Base-by-base conservation (phyloP, 2,888 invertebrate genomes). In the Resseliella maxima region DNA sequence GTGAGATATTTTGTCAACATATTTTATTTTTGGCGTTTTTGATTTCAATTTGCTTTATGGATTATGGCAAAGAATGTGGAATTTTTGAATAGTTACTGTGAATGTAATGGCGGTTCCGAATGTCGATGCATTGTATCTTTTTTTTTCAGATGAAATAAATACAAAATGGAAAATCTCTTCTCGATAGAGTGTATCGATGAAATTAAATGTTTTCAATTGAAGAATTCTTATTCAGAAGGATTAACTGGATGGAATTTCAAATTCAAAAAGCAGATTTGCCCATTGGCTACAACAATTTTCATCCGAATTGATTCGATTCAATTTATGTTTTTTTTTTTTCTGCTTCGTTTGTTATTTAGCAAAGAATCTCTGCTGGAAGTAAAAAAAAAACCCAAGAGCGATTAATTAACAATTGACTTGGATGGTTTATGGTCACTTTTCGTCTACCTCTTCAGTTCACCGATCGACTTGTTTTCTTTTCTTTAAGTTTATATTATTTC, bases 371-470 rank as follows among this genome's bases (percentile, higher is more conserved):
- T n/a, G n/a, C n/a, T n/a, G n/a, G n/a, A n/a, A n/a, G n/a, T n/a
- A n/a, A n/a, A n/a, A n/a, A n/a, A 50, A 50, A 50, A 50, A 50
- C 3, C 21, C n/a, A n/a, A n/a, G n/a, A 31, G 15, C 72, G 72
- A 72, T 72, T 72, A 15, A 72, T 72, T 72, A 72, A 72, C 72
- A 72, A 72, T 72, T 72, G 72, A 72, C 72, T 72, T 72, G 21
- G 2, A 59, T 59, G 27, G 59, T 59, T 59, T 59, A 15, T 59
- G 59, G 59, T 27, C 59, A 59, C 5, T 72, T 15, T 31, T 72
- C 1, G 24, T 50, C 59, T 59, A 59, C 59, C 59, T 59, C 15
- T 31, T 72, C 72, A 0, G 5, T 3, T 24, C 59, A 1, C 2
- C 72, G n/a, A n/a, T n/a, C n/a, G n/a, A n/a, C n/a, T n/a, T n/a